Conservation (phyloP, 2,888 invertebrate species). For the Synergus umbraculus region DNA sequence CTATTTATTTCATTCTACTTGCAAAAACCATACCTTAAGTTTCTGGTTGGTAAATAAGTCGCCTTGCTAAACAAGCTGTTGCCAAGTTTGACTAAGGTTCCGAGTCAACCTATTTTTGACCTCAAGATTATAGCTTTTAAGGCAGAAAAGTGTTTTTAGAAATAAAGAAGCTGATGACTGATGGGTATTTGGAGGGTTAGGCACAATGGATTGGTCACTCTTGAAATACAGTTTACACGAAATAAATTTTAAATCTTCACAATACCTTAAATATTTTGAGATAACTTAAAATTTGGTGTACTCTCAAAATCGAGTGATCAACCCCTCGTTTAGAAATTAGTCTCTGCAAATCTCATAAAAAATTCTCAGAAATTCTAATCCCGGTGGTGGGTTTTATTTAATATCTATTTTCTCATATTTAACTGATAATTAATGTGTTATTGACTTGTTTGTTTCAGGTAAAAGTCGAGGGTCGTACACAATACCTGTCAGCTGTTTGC, state of each 20-base stretch:
- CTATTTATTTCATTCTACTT: constrained; percentile 11
- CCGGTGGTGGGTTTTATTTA: no score
- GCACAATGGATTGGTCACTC: no score
- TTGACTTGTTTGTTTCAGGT: constrained; percentile 81
- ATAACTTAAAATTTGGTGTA: no score
- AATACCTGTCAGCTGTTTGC: constrained; percentile 95
- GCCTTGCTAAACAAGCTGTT: background rate
- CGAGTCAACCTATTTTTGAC: background rate
- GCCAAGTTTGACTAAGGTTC: background rate
- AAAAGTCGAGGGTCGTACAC: constrained; percentile 92
- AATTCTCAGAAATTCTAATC: no score
- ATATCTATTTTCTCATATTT: background rate
- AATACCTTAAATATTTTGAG: no score
- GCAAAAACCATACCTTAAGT: constrained; percentile 22
- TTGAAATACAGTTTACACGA: no score
- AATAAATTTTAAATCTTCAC: no score
- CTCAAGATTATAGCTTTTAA: background rate
- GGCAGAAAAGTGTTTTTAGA: background rate
- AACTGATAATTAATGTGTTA: background rate
- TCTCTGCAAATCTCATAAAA: no score
- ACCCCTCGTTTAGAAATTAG: no score
- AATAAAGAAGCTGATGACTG: no score
- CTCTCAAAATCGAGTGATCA: no score
- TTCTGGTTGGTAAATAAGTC: constrained; percentile 15
- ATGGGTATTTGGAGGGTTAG: background rate